These are phyloP conservation scores for Schlechtendalia chinensis DNA, from an alignment of 1,140 invertebrate genomes.

Conservation along the genomic window DNA sequence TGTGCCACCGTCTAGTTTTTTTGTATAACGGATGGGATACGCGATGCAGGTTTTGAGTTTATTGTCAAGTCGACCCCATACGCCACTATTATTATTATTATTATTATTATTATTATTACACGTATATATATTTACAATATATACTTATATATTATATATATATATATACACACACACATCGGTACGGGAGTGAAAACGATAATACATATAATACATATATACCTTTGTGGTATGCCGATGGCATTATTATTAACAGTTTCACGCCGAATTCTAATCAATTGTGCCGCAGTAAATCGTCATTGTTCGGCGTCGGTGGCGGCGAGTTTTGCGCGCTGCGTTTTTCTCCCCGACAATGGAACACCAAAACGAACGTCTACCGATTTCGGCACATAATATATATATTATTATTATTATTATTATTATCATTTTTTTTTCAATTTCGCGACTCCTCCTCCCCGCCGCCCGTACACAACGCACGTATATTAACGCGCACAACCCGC, in stretches of 20 bases:
- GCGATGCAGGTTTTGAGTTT: slow-evolving; percentile 18
- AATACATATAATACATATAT: too few species aligned
- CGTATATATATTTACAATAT: too few species aligned
- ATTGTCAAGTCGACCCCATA: slow-evolving; percentile 35
- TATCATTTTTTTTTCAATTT: too few species aligned
- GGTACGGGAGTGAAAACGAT: slow-evolving; percentile 10
- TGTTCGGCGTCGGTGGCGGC: slow-evolving; percentile 3
- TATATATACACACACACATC: neutral
- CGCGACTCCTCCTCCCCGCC: too few species aligned
- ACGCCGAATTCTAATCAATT: slow-evolving; percentile 42
- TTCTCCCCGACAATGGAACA: slow-evolving; percentile 7
- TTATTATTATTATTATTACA: slow-evolving; percentile 33
- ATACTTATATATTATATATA: too few species aligned
- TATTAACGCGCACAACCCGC: too few species aligned
- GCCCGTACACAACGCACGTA: too few species aligned
- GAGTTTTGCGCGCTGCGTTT: slow-evolving; percentile 17
- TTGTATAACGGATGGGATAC: neutral
- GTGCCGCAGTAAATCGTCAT: slow-evolving; percentile 33
- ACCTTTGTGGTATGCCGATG: slow-evolving; percentile 43
- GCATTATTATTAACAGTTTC: slow-evolving; percentile 40
- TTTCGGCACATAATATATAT: neutral
- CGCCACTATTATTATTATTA: slow-evolving; percentile 36
- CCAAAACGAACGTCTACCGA: neutral
- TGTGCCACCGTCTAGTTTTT: neutral
- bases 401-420: too few species aligned